Evolutionary conservation across 2,888 invertebrate species (phyloP), one percentile per base, ranked within the genome.

Genomic region (Idaea biselata): DNA sequence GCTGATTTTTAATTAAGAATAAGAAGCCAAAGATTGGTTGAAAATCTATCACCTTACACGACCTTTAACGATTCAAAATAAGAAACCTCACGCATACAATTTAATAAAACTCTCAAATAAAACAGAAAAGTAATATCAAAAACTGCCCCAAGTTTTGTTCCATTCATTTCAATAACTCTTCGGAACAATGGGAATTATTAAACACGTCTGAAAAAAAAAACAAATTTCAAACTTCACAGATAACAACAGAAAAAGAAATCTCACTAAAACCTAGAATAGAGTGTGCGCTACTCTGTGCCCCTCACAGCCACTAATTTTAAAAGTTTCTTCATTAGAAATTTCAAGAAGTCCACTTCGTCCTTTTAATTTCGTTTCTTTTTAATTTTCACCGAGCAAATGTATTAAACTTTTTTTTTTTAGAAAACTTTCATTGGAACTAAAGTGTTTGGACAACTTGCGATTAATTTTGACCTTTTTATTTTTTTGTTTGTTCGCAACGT

Each of bases 301-400:
- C 63, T 66, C 65, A 57, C 61, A 60, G 61, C 61, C 65, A 67
- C 65, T 65, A 65, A 68, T 67, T 67, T 63, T 60, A 65, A 68
- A 70, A 70, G 63, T 70, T 68, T 68, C 64, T 67, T 70, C 67
- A 68, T 71, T 71, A 69, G 63, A 69, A 71, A 66, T 58, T 67
- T 69, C 68, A 63, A 68, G 63, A 64, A 59, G 61, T 66, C 66
- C 69, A 66, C 66, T 68, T 68, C 67, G 66, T 54, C 68, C 68
- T 76, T 78, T 76, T 76, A 77, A 80, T 76, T 80, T 78, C 72
- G 75, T 77, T 79, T 77, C 75, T 75, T 68, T 74, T 76, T 79
- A 76, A 78, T 76, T 79, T 76, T 73, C 63, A 65, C 63, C 64
- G 58, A 68, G 63, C 61, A 68, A 68, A 73, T 66, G 67, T 67